These are phyloP conservation scores for Temnothorax curvispinosus DNA, from an alignment of 1,140 invertebrate genomes.

Conservation along the genomic window DNA sequence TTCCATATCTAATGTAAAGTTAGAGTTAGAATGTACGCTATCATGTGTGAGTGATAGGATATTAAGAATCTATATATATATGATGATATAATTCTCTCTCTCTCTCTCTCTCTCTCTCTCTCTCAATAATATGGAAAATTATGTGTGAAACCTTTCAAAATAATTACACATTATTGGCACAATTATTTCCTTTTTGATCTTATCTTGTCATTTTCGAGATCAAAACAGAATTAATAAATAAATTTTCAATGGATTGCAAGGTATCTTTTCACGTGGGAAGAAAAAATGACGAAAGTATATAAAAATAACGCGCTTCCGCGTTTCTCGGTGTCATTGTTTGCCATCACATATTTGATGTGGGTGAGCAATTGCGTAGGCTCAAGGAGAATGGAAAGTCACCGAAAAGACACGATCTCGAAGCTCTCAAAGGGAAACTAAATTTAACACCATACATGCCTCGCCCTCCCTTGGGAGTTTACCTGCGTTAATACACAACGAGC, in stretches of 20 bases:
- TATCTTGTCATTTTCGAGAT: background rate
- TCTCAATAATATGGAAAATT: background rate
- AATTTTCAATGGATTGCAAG: background rate
- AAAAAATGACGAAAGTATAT: background rate
- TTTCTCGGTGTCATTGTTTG: slow-evolving; percentile 35
- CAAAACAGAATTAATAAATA: background rate
- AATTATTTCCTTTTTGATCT: too few species aligned
- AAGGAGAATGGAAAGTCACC: slow-evolving; percentile 43
- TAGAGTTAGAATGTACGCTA: background rate
- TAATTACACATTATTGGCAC: background rate
- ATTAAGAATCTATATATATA: background rate
- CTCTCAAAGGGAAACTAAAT: slow-evolving; percentile 55
- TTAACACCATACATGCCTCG: background rate
- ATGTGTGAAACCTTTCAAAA: background rate
- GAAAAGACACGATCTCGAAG: slow-evolving; percentile 28
- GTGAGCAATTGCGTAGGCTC: slow-evolving; percentile 48
- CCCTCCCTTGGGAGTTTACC: slow-evolving; percentile 22
- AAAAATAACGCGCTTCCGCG: slow-evolving; percentile 28
- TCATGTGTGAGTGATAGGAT: too few species aligned
- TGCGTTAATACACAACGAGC: slow-evolving; percentile 55
- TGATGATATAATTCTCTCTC: too few species aligned
- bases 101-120: too few species aligned
- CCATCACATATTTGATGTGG: background rate
- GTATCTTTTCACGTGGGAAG: background rate
- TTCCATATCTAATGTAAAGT: background rate